Evolutionary conservation across 2,797 vertebrate species (phyloP), one percentile per base, ranked within the genome.

Genomic region (Pristis pectinata): DNA sequence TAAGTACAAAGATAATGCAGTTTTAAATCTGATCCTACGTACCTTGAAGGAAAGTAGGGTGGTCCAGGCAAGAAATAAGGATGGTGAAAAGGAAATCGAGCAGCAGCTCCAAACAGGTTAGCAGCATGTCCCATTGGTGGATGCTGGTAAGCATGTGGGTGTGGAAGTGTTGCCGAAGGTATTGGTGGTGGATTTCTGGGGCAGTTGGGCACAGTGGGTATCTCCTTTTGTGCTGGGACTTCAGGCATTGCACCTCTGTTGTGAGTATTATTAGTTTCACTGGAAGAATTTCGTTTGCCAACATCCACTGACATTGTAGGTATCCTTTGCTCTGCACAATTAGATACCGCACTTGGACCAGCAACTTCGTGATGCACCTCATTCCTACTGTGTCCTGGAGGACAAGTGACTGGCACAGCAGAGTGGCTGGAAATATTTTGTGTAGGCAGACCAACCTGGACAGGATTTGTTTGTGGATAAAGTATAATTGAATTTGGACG

Each of bases 1-100:
- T 37, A 70, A 37, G 61, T 19, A 67, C 67, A 19, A 30, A 22
- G 87, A 64, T 67, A 91, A 1, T 67, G 37, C 34, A 79, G 64
- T 70, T 87, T 56, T 22, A 44, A 72, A 49, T 92, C 44, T 37
- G 22, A 37, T 91, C 74, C 93, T 80, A 27, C 95, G 97, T 96
- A 98, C 98, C 97, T 97, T 96, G 97, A 96, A 44, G 97, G 96
- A 95, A 96, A 96, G 95, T 96, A 97, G 95, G 96, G 97, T 95
- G 96, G 94, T 95, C 96, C 96, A 80, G 96, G 96, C 94, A 97
- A 95, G 95, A 96, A 96, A 80, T 96, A 96, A 77, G 97, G 95
- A 80, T 97, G 96, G 94, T 96, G 95, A 96, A 96, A 97, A 10
- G 96, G 95, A 95, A 96, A 96, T 61, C 27, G 96, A 17, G 96